Base-by-base conservation (phyloP, 2,113 vertebrate species). In the Coryphaenoides rupestris region DNA sequence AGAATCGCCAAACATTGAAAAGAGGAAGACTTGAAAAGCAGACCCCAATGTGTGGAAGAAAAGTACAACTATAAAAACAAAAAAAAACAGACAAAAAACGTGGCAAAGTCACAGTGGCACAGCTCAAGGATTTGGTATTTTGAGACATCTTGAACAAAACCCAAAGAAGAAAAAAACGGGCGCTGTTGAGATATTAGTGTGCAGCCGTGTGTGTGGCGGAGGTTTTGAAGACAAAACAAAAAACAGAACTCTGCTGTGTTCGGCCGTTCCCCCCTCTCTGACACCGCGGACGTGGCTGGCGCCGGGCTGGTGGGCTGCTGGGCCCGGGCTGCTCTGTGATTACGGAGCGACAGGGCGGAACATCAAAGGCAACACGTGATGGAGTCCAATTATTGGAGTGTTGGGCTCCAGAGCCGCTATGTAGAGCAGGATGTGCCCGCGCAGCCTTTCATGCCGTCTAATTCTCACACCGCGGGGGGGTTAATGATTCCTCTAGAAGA, bases 371-470 rank as follows among this genome's bases (percentile, higher is more conserved):
- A 68, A 71, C 77, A 79, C 69, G 76, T 83, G 80, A 82, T 78
- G 64, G 67, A 83, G 80, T 72, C 87, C 82, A 86, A 87, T 87
- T 83, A 89, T 85, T 82, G 65, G 65, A 74, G 65, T 79, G 81
- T 75, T 46, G 15, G 76, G 82, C 83, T 84, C 86, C 85, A 82
- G 82, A 81, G 76, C 66, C 73, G 75, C 68, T 78, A 80, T 83
- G 74, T 78, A 80, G 82, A 83, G 77, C 75, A 78, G 76, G 68
- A 70, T 75, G 74, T 74, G 62, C 71, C 57, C 70, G 71, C 74
- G 69, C 69, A 76, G 60, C 62, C 60, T 84, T 82, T 85, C 75
- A 80, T 74, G 77, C 68, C 77, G 81, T 84, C 74, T 82, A 83
- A 76, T 71, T 80, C 78, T 84, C 77, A 83, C 74, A 74, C 79